phyloP scores from a whole-genome alignment of 2,113 vertebrate genomes.

The Talpa occidentalis region DNA sequence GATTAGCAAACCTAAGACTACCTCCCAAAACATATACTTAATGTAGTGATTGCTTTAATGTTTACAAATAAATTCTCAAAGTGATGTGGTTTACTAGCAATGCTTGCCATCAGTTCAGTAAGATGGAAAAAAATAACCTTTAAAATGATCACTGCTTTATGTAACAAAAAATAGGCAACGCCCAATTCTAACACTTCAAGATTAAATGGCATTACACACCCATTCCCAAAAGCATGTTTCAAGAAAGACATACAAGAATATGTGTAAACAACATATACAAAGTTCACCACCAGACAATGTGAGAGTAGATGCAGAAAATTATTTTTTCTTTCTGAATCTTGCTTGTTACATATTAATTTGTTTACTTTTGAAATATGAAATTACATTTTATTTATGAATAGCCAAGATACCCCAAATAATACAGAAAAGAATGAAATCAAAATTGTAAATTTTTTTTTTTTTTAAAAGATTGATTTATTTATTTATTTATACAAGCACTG shows the following conservation, averaged over 20 bases:
- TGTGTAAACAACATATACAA: neutral
- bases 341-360: constrained; percentile 2
- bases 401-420: constrained; percentile 21
- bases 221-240: constrained; percentile 1
- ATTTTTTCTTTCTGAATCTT: neutral
- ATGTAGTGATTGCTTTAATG: neutral
- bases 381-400: neutral
- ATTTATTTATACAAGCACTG: too few relatives aligned
- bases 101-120: neutral
- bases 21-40: neutral
- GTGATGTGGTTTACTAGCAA: constrained; percentile 16
- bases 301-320: neutral
- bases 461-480: too few relatives aligned
- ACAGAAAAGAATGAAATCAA: neutral
- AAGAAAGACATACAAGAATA: constrained; percentile 10
- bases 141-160: neutral
- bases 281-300: neutral
- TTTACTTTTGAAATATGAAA: constrained; percentile 27
- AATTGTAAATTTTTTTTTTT: too few relatives aligned
- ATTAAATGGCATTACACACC: neutral
- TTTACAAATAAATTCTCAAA: constrained; percentile 1
- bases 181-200: neutral
- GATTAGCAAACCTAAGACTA: neutral
- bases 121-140: neutral
- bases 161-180: neutral